Percentiles rank a stretch among this genome's conserved stretches.
phyloP scores from a whole-genome alignment of 2,888 invertebrate species.

The Ametastegia equiseti region DNA sequence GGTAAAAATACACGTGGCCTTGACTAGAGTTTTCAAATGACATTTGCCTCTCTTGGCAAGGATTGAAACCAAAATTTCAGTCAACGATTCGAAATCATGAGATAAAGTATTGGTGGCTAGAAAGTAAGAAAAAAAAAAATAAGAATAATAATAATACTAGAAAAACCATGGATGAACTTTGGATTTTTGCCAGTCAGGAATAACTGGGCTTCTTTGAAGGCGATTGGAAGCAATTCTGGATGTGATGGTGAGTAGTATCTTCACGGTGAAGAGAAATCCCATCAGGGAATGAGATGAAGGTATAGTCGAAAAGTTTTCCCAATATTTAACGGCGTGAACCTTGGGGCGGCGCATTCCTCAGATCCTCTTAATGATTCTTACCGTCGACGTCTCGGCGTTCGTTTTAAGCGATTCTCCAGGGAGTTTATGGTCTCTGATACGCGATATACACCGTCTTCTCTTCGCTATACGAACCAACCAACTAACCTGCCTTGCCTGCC shows the following conservation, averaged over 20 bases:
- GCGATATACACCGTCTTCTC: constrained; percentile 1
- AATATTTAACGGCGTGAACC: constrained; percentile 30
- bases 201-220: no score
- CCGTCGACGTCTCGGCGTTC: constrained; percentile 9
- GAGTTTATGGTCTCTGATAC: constrained; percentile 24
- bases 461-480: no score
- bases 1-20: background rate
- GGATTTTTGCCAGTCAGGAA: no score
- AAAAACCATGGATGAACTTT: no score
- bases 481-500: no score
- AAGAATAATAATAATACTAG: no score
- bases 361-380: constrained; percentile 43
- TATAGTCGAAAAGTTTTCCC: constrained; percentile 5
- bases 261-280: background rate
- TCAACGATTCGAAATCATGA: no score
- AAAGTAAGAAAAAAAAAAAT: no score
- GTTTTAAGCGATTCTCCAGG: constrained; percentile 6
- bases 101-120: no score
- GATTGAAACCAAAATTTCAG: no score
- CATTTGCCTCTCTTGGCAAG: constrained; percentile 20
- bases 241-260: no score
- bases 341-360: constrained; percentile 37
- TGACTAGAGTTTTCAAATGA: background rate
- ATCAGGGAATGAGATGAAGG: background rate
- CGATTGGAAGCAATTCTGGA: no score